A percentile compares a stretch with the other conserved stretches of the same genome.
Conservation (phyloP, 2,113 vertebrate genomes). For the Melanerpes formicivorus region DNA sequence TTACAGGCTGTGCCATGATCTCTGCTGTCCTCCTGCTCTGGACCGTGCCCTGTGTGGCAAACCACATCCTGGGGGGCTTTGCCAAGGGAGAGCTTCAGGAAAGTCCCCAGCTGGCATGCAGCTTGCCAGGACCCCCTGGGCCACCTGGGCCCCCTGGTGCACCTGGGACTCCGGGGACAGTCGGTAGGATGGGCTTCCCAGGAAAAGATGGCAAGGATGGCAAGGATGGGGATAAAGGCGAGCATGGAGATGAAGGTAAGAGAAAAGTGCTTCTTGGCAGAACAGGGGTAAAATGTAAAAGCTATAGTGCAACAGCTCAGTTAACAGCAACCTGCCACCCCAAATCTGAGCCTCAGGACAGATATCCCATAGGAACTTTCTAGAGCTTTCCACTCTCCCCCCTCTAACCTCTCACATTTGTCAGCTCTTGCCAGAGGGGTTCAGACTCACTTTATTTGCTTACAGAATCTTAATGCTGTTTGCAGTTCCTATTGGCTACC, state of each 20-base stretch:
- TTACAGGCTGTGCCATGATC: slow-evolving; percentile 80
- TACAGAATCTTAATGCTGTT: neutral
- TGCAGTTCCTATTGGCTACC: neutral
- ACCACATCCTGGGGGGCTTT: slow-evolving; percentile 76
- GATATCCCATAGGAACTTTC: neutral
- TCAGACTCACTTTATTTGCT: rapidly evolving
- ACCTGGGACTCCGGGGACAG: slow-evolving; percentile 80
- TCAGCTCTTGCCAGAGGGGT: neutral
- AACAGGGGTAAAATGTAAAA: rapidly evolving
- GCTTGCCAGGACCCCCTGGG: slow-evolving; percentile 87
- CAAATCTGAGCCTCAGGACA: neutral
- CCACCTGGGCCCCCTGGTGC: slow-evolving; percentile 84
- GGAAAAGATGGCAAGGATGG: slow-evolving; percentile 92
- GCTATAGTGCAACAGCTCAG: neutral
- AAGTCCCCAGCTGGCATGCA: slow-evolving; percentile 86
- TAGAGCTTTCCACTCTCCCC: neutral
- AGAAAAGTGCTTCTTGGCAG: rapidly evolving
- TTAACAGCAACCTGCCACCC: neutral
- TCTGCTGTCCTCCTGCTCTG: slow-evolving; percentile 80
- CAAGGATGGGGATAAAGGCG: slow-evolving; percentile 85
- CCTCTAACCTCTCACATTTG: rapidly evolving
- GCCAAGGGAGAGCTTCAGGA: slow-evolving; percentile 75
- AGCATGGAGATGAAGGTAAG: slow-evolving; percentile 85
- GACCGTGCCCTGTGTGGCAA: slow-evolving; percentile 77
- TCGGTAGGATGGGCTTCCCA: slow-evolving; percentile 89